Base-by-base conservation (phyloP, 1,140 invertebrate genomes). In the Lethocerus indicus region DNA sequence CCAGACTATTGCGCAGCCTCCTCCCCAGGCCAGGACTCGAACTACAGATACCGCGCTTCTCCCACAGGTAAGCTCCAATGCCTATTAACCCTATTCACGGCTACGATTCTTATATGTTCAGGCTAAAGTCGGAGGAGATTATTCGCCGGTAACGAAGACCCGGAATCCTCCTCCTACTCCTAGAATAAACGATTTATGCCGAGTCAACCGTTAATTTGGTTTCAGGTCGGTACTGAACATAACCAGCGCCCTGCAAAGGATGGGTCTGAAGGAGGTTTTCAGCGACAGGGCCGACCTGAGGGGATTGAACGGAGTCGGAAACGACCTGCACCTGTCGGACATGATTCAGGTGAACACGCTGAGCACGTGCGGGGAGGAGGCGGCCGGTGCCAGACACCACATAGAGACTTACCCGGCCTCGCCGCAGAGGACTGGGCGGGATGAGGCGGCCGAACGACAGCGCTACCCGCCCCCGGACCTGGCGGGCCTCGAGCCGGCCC, bases 181-280 rank as follows among this genome's bases (percentile, higher is more conserved):
- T n/a, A n/a, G n/a, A n/a, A n/a, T n/a, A n/a, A n/a, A n/a, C n/a
- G n/a, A n/a, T n/a, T n/a, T n/a, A n/a, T n/a, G n/a, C n/a, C n/a
- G n/a, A n/a, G n/a, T n/a, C n/a, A n/a, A n/a, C n/a, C n/a, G n/a
- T n/a, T n/a, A n/a, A n/a, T n/a, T n/a, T n/a, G n/a, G n/a, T n/a
- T n/a, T n/a, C n/a, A n/a, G n/a, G 41, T 86, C 83, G 0, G 71
- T 84, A 0, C 72, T 87, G 1, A 88, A 89, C 57, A 72, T 83
- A 1, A 81, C 83, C 0, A 69, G 73, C 2, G 78, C 83, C 1
- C 64, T 88, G 27, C 76, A 78, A 56, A 70, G 76, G 51, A 84
- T 89, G 81, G 84, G 84, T 0, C 67, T 89, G 2, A 76, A 79
- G 52, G 81, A 83, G 24, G 63, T 89, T 1, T 88, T 89, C 60